Evolutionary conservation across 2,113 vertebrate genomes (phyloP).

Genomic region (Ariopsis seemanni): DNA sequence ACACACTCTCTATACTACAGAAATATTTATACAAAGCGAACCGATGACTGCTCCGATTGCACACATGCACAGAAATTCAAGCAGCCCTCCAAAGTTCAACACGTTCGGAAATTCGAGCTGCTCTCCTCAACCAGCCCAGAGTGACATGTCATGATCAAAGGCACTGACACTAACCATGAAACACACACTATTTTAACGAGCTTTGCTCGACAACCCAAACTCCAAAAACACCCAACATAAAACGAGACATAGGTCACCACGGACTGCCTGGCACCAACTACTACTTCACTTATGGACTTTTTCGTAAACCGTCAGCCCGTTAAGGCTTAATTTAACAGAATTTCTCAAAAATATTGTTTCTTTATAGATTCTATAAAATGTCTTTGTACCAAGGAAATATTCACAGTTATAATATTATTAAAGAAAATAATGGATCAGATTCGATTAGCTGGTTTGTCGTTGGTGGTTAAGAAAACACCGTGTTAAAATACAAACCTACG

Average conservation of each 20-base stretch:
- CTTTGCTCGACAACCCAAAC: not conserved
- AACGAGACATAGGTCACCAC: not conserved
- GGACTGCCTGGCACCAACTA: not conserved
- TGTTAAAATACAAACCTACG: too few relatives aligned
- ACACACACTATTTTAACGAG: slow-evolving; percentile 5
- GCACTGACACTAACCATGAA: not conserved
- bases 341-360: not conserved
- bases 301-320: not conserved
- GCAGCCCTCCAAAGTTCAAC: not conserved
- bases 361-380: not conserved
- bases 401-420: too few relatives aligned
- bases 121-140: slow-evolving; percentile 3
- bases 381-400: too few relatives aligned
- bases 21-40: not conserved
- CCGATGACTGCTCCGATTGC: not conserved
- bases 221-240: not conserved
- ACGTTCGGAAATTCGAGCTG: not conserved
- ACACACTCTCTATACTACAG: not conserved
- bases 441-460: not conserved
- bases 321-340: not conserved
- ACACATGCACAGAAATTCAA: slow-evolving; percentile 1
- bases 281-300: not conserved
- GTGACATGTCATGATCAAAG: slow-evolving; percentile 26
- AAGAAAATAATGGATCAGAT: too few relatives aligned
- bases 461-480: too few relatives aligned